Evolutionary conservation across 2,888 invertebrate genomes (phyloP), one percentile per base, ranked within the genome.

Genomic region (Alitta virens): DNA sequence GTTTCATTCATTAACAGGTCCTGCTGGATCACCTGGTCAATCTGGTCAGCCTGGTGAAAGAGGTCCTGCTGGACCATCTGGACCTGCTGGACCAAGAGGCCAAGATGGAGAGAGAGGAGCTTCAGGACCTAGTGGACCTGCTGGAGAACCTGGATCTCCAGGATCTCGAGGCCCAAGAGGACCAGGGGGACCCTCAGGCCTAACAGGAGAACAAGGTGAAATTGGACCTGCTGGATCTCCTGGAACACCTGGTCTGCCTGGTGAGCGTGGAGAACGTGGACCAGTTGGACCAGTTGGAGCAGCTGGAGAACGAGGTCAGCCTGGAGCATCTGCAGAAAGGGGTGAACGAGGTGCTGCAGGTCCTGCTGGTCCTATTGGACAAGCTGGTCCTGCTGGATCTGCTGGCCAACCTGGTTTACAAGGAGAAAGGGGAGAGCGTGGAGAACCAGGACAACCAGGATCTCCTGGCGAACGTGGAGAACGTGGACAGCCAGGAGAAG

Each of bases 1-100:
- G 25, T 68, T 70, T 58, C 84, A 87, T 12, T 92, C 92, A 70
- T 71, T 72, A 24, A 63, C 68, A 12, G 64, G 66, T 27, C 21
- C 51, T 18, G 51, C 55, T 24, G 65, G 63, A 26, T 38, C 54
- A 38, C 55, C 52, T 14, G 68, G 61, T 9, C 38, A 51, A 40
- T n/a, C 55, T 23, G 68, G 68, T 27, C 49, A 51, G 23, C 7
- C 54, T 16, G 66, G 66, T 33, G 63, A 78, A 76, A 72, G 85
- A 84, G 58, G 55, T 46, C 43, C 38, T 26, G 27, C 46, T 23
- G 60, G 62, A 33, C 42, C 50, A 33, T 14, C 63, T 38, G 65
- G 66, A 43, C 46, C 26, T 38, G 26, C 61, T 27, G 63, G 63
- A 16, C 1, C 27, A 38, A 16, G 18, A 14, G 63, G 63, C 40